Evolutionary conservation across 2,888 invertebrate genomes (phyloP), one percentile per base, ranked within the genome.

Genomic region (Carcina quercana): DNA sequence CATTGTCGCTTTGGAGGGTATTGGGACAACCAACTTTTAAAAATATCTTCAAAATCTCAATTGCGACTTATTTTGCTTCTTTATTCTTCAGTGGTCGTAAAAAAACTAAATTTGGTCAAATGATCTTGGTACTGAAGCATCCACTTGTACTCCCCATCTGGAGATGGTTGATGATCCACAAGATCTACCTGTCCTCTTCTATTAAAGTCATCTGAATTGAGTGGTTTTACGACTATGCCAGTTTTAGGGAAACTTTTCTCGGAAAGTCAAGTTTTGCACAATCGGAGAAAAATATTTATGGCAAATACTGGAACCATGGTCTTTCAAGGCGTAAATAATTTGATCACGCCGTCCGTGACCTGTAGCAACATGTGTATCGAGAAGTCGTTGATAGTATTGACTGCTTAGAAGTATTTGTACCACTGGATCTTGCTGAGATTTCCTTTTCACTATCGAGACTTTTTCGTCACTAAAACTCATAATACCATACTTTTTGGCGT

Each of bases 101-200:
- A n/a, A n/a, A n/a, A n/a, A n/a, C n/a, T n/a, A 48, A 58, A 66
- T 48, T 66, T 69, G 15, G 60, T 62, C 1, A 29, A 28, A 38
- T 60, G 46, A 30, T 66, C 65, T 35, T 64, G 60, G 32, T 61
- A 65, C 13, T 51, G 45, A 12, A 66, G 21, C 3, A 67, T 30
- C 53, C 56, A 66, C 41, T 61, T 63, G 38, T 47, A 67, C 13
- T 59, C 49, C 3, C 49, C 48, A 40, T 59, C 55, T 12, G 57
- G 47, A 30, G 42, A 33, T 15, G 55, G 49, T 34, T 61, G 45
- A 17, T 45, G 32, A 27, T 48, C 44, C 12, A 67, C 53, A 6
- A 22, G 4, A 22, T 22, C 22, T 3, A 22, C n/a, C 10, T 22
- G 22, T 2, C 22, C 22, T 6, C 25, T 31, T 29, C 24, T 22